A percentile compares a stretch with the other conserved stretches of the same genome.
Evolutionary conservation across 2,888 invertebrate species (phyloP).

Genomic region (Lasioglossum figueresi): DNA sequence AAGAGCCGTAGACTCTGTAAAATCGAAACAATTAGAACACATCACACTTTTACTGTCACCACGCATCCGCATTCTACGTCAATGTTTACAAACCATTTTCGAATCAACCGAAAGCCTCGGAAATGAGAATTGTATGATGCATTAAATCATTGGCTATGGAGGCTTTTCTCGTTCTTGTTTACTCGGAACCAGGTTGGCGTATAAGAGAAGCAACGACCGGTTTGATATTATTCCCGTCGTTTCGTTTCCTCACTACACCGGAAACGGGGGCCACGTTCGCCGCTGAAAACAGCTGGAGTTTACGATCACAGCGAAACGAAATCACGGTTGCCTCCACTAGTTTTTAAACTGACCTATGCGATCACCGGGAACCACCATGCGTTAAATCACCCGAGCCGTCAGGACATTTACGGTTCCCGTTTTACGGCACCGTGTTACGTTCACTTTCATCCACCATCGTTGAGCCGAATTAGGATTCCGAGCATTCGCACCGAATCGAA

Average conservation of each 20-base stretch:
- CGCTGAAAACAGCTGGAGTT: constrained; percentile 13
- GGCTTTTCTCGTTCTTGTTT: neutral
- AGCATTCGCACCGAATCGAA: neutral
- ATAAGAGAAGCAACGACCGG: neutral
- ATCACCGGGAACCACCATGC: constrained; percentile 6
- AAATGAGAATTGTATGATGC: neutral
- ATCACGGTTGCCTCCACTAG: constrained; percentile 31
- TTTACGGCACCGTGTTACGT: constrained; percentile 46
- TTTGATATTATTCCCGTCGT: neutral
- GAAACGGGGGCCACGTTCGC: neutral
- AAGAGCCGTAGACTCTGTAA: neutral
- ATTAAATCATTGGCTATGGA: neutral
- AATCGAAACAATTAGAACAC: neutral
- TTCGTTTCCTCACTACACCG: constrained; percentile 7
- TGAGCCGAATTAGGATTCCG: constrained; percentile 12
- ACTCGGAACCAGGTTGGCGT: neutral
- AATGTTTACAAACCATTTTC: neutral
- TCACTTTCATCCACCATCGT: constrained; percentile 36
- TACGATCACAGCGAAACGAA: constrained; percentile 15
- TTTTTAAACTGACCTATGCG: constrained; percentile 32
- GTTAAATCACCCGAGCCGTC: constrained; percentile 44
- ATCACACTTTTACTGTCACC: neutral
- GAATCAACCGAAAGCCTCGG: neutral
- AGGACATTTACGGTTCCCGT: constrained; percentile 42
- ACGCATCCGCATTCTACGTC: neutral